Conservation (phyloP, 2,797 vertebrate species). For the Notolabrus celidotus region DNA sequence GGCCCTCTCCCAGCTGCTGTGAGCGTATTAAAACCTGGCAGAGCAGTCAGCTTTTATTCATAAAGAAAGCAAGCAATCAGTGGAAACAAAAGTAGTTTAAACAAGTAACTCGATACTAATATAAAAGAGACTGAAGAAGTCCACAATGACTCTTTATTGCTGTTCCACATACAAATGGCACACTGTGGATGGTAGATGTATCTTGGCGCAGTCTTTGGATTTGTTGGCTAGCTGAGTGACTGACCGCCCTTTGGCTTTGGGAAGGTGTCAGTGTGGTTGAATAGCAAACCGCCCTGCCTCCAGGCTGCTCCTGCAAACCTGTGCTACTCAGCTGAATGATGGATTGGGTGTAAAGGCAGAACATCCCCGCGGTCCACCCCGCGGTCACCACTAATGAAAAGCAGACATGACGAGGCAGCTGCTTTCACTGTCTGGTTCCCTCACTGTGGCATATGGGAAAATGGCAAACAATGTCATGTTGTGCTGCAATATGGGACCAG, state of each 20-base stretch:
- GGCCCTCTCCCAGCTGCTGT: background rate
- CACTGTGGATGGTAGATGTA: conserved; percentile 51
- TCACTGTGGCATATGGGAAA: conserved; percentile 35
- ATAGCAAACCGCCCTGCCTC: conserved; percentile 58
- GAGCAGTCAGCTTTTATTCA: conserved; percentile 24
- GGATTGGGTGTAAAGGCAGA: conserved; percentile 56
- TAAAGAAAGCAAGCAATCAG: conserved; percentile 58
- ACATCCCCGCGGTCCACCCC: conserved; percentile 39
- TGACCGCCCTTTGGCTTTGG: conserved; percentile 58
- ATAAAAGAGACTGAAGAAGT: conserved; percentile 36
- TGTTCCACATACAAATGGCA: conserved; percentile 48
- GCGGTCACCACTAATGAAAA: conserved; percentile 66
- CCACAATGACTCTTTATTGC: conserved; percentile 54
- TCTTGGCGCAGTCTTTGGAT: conserved; percentile 56
- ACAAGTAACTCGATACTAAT: conserved; percentile 58
- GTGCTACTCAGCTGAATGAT: conserved; percentile 59
- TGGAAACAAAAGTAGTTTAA: conserved; percentile 38
- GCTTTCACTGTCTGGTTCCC: conserved; percentile 46
- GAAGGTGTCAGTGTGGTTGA: conserved; percentile 64
- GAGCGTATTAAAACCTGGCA: conserved; percentile 31
- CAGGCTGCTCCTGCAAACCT: conserved; percentile 62
- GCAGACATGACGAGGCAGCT: conserved; percentile 58
- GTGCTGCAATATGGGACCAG: conserved; percentile 10
- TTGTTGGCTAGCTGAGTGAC: conserved; percentile 61
- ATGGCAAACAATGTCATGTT: conserved; percentile 34